phyloP scores from a whole-genome alignment of 2,113 vertebrate species.

The Ochotona curzoniae region DNA sequence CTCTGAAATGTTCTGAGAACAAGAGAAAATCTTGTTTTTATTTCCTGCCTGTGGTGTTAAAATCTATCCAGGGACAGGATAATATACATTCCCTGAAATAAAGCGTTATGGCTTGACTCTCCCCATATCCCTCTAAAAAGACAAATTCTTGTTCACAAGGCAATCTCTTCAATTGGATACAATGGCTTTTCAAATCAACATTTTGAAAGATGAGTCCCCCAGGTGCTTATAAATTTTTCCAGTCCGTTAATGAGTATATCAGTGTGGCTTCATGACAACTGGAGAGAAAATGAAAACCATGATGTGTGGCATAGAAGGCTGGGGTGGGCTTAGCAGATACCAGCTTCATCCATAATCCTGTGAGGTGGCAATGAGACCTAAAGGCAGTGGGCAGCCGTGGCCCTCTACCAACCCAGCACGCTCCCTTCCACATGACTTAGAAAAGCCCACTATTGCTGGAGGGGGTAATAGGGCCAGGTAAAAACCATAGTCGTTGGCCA shows the following conservation, averaged over 20 bases:
- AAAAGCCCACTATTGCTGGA: constrained; percentile 27
- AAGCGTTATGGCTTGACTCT: constrained; percentile 57
- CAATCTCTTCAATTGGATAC: constrained; percentile 63
- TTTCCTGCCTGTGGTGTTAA: constrained; percentile 60
- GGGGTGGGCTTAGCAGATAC: constrained; percentile 18
- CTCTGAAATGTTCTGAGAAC: constrained; percentile 57
- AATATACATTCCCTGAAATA: constrained; percentile 69
- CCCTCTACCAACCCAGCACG: constrained; percentile 35
- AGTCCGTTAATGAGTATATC: constrained; percentile 61
- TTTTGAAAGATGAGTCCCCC: constrained; percentile 60
- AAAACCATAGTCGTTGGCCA: not conserved
- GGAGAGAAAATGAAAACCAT: constrained; percentile 49
- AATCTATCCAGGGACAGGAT: constrained; percentile 57
- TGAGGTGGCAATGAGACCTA: constrained; percentile 1
- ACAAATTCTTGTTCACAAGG: constrained; percentile 60
- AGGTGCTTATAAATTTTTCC: constrained; percentile 60
- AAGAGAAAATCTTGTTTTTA: constrained; percentile 68
- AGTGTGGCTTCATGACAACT: constrained; percentile 47
- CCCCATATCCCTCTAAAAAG: constrained; percentile 65
- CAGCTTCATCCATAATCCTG: constrained; percentile 14
- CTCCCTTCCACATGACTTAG: not conserved
- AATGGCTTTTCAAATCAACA: constrained; percentile 72
- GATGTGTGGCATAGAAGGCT: not conserved
- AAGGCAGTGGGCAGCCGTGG: constrained; percentile 21
- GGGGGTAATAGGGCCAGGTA: not conserved